Evolutionary conservation across 64 coral and sea anemone genomes (phyloP).

Genomic region (Montipora foliosa): DNA sequence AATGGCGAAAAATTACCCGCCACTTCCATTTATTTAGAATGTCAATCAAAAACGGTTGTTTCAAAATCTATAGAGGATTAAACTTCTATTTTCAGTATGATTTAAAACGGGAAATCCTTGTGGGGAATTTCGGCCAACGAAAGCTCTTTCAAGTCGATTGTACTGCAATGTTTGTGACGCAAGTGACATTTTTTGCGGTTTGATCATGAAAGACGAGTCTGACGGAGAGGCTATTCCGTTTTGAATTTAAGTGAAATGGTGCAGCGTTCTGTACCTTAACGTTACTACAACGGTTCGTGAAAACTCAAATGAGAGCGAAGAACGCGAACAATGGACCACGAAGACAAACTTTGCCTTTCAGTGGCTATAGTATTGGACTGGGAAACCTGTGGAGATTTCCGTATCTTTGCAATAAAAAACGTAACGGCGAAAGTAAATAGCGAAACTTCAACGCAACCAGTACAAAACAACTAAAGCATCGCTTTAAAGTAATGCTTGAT

Average conservation of each 20-base stretch:
- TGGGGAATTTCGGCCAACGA: no score
- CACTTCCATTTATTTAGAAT: no score
- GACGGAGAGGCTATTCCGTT: background rate
- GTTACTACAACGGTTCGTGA: background rate
- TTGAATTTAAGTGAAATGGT: background rate
- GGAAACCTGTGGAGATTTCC: constrained; percentile 27
- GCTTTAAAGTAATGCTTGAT: no score
- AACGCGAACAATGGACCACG: constrained; percentile 22
- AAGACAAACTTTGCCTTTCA: constrained; percentile 23
- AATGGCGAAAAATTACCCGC: background rate
- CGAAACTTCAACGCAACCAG: no score
- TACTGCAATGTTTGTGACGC: background rate
- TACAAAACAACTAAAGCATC: no score
- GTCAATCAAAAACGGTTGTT: no score
- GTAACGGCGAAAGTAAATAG: constrained; percentile 7
- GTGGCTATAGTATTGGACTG: constrained; percentile 19
- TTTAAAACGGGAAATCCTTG: no score
- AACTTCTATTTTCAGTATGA: no score
- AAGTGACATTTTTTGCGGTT: background rate
- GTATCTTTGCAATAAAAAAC: constrained; percentile 40
- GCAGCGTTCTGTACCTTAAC: background rate
- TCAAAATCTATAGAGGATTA: no score
- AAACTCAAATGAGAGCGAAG: background rate
- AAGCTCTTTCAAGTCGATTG: no score
- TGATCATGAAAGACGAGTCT: background rate